Percentiles rank a stretch among this genome's conserved stretches.
Conservation (phyloP, 2,888 invertebrate species). For the Mesorhabditis spiculigera region DNA sequence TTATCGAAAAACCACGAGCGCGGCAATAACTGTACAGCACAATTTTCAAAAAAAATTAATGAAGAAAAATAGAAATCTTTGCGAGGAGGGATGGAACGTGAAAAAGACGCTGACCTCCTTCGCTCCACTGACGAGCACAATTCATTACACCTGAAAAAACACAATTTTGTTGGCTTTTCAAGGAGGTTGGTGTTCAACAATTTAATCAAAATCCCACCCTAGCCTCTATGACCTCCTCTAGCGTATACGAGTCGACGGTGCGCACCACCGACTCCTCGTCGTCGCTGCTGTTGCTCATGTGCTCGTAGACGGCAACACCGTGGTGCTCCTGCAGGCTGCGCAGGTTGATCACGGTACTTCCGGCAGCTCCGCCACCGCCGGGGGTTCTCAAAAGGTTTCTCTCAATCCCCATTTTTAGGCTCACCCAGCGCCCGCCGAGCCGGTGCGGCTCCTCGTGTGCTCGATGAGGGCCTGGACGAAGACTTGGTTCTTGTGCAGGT, state of each 20-base stretch:
- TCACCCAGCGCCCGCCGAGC: slow-evolving; percentile 17
- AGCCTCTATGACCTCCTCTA: background rate
- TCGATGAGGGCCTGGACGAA: slow-evolving; percentile 38
- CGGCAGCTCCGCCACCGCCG: slow-evolving; percentile 13
- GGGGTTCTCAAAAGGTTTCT: background rate
- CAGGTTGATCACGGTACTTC: slow-evolving; percentile 14
- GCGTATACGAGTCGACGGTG: no score
- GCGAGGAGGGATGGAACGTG: no score
- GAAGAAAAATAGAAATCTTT: no score
- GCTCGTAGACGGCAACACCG: slow-evolving; percentile 34
- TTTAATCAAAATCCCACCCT: background rate
- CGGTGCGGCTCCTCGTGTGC: slow-evolving; percentile 35
- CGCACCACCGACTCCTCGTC: slow-evolving; percentile 10
- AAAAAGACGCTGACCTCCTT: no score
- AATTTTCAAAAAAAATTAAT: no score
- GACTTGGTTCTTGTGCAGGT: slow-evolving; percentile 31
- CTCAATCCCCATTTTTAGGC: background rate
- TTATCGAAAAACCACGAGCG: no score
- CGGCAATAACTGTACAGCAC: no score
- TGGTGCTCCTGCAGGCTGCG: slow-evolving; percentile 22
- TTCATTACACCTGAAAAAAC: no score
- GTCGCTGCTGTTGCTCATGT: slow-evolving; percentile 9
- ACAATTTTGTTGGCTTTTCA: no score
- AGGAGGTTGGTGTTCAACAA: no score
- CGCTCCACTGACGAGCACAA: no score